Evolutionary conservation across 2,888 invertebrate species (phyloP), one percentile per base, ranked within the genome.

Genomic region (Temnothorax rugatulus): DNA sequence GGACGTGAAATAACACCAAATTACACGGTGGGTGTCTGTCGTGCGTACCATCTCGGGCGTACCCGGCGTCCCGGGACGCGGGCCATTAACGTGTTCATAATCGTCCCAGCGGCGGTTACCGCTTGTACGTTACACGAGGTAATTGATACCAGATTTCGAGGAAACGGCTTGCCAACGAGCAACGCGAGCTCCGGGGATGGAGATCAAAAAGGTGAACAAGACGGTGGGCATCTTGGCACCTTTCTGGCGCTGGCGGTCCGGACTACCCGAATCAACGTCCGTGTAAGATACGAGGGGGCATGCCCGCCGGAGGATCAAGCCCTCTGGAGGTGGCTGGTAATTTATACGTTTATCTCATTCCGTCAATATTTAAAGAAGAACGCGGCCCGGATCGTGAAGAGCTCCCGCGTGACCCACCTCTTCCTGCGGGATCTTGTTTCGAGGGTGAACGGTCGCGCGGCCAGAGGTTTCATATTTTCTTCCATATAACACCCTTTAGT

Each of bases 271-370:
- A 92, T 92, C 92, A 90, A 89, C 88, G 89, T 87, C 88, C 89
- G 82, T 85, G 66, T 83, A 88, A 85, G 90, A 89, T 89, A 87
- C 84, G 87, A 81, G 83, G 82, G 61, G 82, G 64, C 41, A 82
- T 66, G 74, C 63, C 84, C 86, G 88, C 88, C 89, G 84, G 86
- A 89, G 90, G 89, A 89, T 88, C 84, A 4, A 57, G 41, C 87
- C 64, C 76, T 81, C 84, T 59, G 82, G 77, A 91, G 89, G 87
- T 89, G 92, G 73, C 86, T 89, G 89, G 91, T 92, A 92, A 92
- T 92, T 92, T 91, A 92, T 91, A 92, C 90, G 89, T 92, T 92
- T 92, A 91, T 92, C 91, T 91, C 89, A 90, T 92, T 91, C 87
- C 90, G 92, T 91, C 92, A 92, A 93, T 92, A 92, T 93, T 92